phyloP scores from a whole-genome alignment of 2,113 vertebrate genomes.

The Chaenogobius annularis region DNA sequence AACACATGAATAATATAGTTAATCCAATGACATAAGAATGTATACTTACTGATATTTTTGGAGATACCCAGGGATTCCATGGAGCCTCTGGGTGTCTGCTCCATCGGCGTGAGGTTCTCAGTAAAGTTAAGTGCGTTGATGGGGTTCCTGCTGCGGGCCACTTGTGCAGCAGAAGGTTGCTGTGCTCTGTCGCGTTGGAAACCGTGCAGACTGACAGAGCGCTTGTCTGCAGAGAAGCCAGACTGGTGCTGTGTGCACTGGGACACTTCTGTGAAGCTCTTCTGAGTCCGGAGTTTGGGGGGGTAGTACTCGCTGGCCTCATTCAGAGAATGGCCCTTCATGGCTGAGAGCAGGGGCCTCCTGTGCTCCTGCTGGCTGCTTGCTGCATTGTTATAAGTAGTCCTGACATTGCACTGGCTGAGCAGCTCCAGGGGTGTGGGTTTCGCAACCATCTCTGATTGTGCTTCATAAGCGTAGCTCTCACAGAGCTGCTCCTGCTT shows the following conservation, averaged over 20 bases:
- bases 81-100: slow-evolving; percentile 92
- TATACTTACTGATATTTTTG: slow-evolving; percentile 86
- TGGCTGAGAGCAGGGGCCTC: slow-evolving; percentile 83
- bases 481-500: slow-evolving; percentile 75
- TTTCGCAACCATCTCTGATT: slow-evolving; percentile 69
- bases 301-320: slow-evolving; percentile 88
- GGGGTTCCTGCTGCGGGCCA: slow-evolving; percentile 89
- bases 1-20: not conserved
- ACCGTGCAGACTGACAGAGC: slow-evolving; percentile 88
- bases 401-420: slow-evolving; percentile 92
- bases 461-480: slow-evolving; percentile 82
- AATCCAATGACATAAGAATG: not conserved
- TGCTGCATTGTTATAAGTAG: slow-evolving; percentile 80
- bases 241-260: slow-evolving; percentile 70
- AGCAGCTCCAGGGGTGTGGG: slow-evolving; percentile 91
- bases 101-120: slow-evolving; percentile 87
- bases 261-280: slow-evolving; percentile 88
- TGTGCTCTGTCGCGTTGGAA: slow-evolving; percentile 81
- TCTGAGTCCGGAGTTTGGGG: slow-evolving; percentile 84
- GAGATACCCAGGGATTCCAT: slow-evolving; percentile 94
- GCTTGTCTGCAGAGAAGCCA: slow-evolving; percentile 84
- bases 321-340: slow-evolving; percentile 88
- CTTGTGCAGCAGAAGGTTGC: slow-evolving; percentile 61
- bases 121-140: slow-evolving; percentile 91
- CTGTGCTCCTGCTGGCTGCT: slow-evolving; percentile 78